These are phyloP conservation scores for Pangasius djambal DNA, from an alignment of 2,797 vertebrate species.

Conservation along the genomic window DNA sequence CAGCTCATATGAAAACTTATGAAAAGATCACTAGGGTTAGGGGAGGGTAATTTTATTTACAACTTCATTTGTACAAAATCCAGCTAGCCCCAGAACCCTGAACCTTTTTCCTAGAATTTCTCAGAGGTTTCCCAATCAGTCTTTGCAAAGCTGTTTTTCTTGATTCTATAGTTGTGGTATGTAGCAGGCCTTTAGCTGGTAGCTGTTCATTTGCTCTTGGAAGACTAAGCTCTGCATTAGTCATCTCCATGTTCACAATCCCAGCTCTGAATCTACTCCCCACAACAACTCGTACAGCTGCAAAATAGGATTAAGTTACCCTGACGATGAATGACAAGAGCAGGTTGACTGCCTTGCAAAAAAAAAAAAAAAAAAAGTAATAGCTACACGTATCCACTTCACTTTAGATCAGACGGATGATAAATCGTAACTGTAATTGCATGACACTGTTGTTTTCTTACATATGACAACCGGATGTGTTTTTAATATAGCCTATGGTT, in stretches of 20 bases:
- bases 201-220: constrained; percentile 24
- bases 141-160: constrained; percentile 28
- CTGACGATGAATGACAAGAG: constrained; percentile 80
- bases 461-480: not conserved
- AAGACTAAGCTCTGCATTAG: constrained; percentile 42
- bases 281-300: constrained; percentile 80
- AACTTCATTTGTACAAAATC: not conserved
- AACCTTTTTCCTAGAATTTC: constrained; percentile 3
- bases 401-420: constrained; percentile 44
- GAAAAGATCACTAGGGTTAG: not conserved
- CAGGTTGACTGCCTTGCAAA: constrained; percentile 77
- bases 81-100: not conserved
- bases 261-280: constrained; percentile 60
- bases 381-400: constrained; percentile 62
- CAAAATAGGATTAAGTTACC: constrained; percentile 80
- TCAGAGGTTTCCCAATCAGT: constrained; percentile 43
- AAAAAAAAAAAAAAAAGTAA: constrained; percentile 63
- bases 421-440: not conserved
- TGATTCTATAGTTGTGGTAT: constrained; percentile 25
- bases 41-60: not conserved
- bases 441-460: constrained; percentile 12
- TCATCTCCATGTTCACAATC: constrained; percentile 54
- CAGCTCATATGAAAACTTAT: not conserved
- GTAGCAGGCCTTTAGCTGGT: constrained; percentile 19
- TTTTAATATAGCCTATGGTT: not conserved